Percentiles rank a stretch among this genome's conserved stretches.
Conservation (phyloP, 2,888 invertebrate genomes). For the Mesorhabditis sp. region DNA sequence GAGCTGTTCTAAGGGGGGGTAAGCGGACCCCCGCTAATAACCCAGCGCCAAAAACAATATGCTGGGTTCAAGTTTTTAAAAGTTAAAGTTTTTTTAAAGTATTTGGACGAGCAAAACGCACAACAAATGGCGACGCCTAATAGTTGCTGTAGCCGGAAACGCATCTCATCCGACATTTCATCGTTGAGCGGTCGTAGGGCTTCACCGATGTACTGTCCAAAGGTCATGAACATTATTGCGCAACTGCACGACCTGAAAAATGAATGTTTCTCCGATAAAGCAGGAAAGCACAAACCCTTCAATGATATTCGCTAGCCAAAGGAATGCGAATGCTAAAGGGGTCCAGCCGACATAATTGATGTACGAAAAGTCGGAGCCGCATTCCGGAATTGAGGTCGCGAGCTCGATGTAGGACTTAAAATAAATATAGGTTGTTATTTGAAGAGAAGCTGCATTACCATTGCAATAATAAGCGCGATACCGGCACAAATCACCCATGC, state of each 20-base stretch:
- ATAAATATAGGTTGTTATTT: too few relatives aligned
- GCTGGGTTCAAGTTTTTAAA: neutral
- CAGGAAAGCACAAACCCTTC: constrained; percentile 15
- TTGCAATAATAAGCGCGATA: constrained; percentile 27
- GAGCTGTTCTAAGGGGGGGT: too few relatives aligned
- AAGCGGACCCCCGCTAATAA: too few relatives aligned
- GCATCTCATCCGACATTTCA: constrained; percentile 13
- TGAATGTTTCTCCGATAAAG: too few relatives aligned
- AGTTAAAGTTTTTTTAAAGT: neutral
- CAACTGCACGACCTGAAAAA: constrained; percentile 25
- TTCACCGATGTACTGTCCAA: constrained; percentile 32
- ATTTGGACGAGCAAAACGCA: constrained; percentile 16
- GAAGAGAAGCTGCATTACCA: constrained; percentile 14
- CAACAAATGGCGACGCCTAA: constrained; percentile 28
- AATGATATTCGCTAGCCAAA: constrained; percentile 30
- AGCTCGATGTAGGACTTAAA: constrained; percentile 37
- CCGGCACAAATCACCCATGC: constrained; percentile 33
- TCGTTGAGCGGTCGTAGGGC: constrained; percentile 24
- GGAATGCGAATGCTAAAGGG: constrained; percentile 33
- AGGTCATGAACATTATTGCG: constrained; percentile 29
- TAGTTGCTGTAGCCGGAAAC: constrained; percentile 14
- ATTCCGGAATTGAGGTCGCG: constrained; percentile 35
- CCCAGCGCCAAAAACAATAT: neutral
- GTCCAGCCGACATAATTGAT: constrained; percentile 35
- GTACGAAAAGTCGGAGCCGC: constrained; percentile 34